Base-by-base conservation (phyloP, 2,888 invertebrate genomes). In the Pandemis corylana region DNA sequence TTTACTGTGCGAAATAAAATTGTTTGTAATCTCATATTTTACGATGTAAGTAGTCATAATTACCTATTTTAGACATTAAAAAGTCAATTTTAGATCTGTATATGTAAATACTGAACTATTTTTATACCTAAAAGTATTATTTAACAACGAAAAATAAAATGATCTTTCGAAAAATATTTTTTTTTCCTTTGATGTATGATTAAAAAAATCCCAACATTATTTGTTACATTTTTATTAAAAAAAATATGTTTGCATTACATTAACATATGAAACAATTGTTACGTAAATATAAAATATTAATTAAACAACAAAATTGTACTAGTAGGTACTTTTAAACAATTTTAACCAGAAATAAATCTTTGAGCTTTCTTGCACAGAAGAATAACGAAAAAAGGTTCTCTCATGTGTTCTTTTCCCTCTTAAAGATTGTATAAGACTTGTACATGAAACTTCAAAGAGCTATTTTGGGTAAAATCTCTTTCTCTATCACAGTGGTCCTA, bases 401-500 rank as follows among this genome's bases (percentile, higher is more conserved):
- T 56, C 9, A 15, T 9, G 1, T 9, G 7, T 20, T 9, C 1
- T 7, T 3, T 7, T 9, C 20, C 20, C 12, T 53, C 5, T 53
- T 7, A 15, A 53, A 6, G 12, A 9, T 20, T 36, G 28, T 36
- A 36, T 36, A 4, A 36, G 28, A 36, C 28, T 36, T 36, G 28
- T 2, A 36, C 28, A 36, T 36, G 28, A 36, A 56, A 12, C 28
- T 28, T 59, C 28, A 28, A 20, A 28, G 15, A 59, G 12, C 28
- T 12, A 28, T 12, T 28, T 4, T 59, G 28, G 59, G 1, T 28
- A 67, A 53, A 78, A 78, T 20, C 9, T 56, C 75, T 78, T 76
- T 64, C 76, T 72, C 91, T 92, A 92, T 92, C 92, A 92, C 92
- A 92, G 92, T 85, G 85, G 75, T 75, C 83, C 84, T 87, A 86